Evolutionary conservation across 2,797 vertebrate species (phyloP), one percentile per base, ranked within the genome.

Genomic region (Ispidina lecontei): DNA sequence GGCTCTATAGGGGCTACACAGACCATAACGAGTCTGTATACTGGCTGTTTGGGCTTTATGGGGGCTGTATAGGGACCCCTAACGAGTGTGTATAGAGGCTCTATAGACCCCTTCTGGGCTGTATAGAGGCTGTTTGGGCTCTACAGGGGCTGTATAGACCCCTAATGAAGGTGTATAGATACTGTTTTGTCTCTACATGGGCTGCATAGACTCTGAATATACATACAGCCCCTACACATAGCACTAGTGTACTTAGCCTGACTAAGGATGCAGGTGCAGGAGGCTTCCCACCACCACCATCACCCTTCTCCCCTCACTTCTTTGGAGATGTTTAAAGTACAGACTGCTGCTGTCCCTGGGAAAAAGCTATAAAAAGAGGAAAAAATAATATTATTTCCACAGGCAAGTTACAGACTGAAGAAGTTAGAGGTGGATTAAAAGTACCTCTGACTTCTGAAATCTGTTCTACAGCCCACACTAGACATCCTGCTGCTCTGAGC

Each of bases 401-500:
- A 37, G 63, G 26, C 56, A 86, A 52, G 35, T 81, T 65, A 86
- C 17, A 68, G 39, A 62, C n/a, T 59, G 58, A 63, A 79, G n/a
- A 84, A 84, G 17, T 76, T 55, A 65, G 25, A 19, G 54, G 16
- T 59, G 62, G 43, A 86, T 84, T 91, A 87, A 78, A 90, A 91
- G 19, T 60, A 74, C 80, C 51, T 88, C 64, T 67, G 60, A 73
- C n/a, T 86, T 88, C 52, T 80, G 75, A 70, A 84, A 90, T 79
- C 72, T 84, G 67, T 91, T 89, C 82, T 58, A 74, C 56, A 90
- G 60, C 75, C 91, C 71, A 91, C 83, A 84, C n/a, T 44, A 93
- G 89, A 37, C 43, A 85, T 56, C 89, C 62, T 62, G 69, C 94
- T 84, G 92, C 9, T 83, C 67, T 44, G 41, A 94, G 81, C n/a